Base-by-base conservation (phyloP, 2,797 vertebrate genomes). In the Psittacula echo region DNA sequence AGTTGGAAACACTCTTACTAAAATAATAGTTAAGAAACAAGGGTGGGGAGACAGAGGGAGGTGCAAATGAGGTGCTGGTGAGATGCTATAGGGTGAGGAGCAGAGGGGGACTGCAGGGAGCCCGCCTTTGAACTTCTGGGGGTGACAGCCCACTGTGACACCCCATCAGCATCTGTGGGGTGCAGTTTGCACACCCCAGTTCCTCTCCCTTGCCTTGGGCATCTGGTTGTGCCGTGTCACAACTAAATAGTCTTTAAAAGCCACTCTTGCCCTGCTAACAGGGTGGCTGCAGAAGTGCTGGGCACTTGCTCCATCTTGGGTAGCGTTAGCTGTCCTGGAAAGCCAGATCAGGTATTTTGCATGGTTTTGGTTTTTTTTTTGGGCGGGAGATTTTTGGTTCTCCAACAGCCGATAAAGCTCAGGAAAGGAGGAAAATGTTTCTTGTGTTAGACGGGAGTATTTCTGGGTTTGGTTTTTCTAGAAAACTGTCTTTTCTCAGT, bases 1-100 rank as follows among this genome's bases (percentile, higher is more conserved):
- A 91, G 84, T 75, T 73, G 72, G 89, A 90, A 96, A 81, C 80
- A 65, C 77, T 85, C 89, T 92, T 97, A 95, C 89, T 92, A 93
- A 96, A 96, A 82, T 96, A 91, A 94, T 95, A 94, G 95, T 96
- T 97, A 94, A 96, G 94, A 95, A 89, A 91, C 58, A 89, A 66
- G 83, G 22, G 45, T 64, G 56, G 50, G 89, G 83, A 88, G 73
- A 29, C 22, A 48, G 53, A 72, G 76, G 47, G 72, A 93, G 56
- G 50, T 47, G 81, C 48, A 34, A 29, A 51, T 1, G 22, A 70
- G 58, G 82, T 54, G 62, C 61, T 58, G 76, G 85, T 94, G 87
- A 93, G 89, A 92, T 91, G 67, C 79, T 76, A 1, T 29, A 23
- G 44, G 42, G 47, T n/a, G 84, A 86, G 91, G 74, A 92, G 74